Evolutionary conservation across 2,113 vertebrate species (phyloP), one percentile per base, ranked within the genome.

Genomic region (Cichladusa arquata): DNA sequence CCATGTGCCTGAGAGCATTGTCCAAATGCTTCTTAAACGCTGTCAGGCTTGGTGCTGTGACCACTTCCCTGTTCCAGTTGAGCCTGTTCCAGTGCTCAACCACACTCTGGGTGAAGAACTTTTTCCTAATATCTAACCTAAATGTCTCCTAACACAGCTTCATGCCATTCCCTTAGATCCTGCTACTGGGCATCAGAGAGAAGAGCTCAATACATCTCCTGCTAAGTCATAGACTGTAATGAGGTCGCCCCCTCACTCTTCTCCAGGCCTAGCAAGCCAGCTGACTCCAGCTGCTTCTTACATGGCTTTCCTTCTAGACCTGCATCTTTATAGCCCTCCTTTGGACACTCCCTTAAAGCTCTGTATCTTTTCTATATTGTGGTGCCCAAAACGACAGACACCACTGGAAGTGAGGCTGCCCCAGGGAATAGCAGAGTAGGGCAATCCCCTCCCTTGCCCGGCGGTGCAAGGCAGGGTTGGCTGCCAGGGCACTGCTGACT

Each of bases 371-470:
- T 26, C 19, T n/a, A 19, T 4, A 28, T 2, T 38, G 15, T 14
- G 14, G 44, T 13, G 12, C 14, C 54, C 45, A 28, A 61, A 78
- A 28, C 2, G 2, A 33, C 22, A 14, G 45, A 20, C 33, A 38
- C 3, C 23, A 60, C 33, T 24, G 9, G 7, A 33, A 42, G 38
- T 23, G 62, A 69, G 45, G 33, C 22, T 0, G 0, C 9, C 11
- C 14, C 83, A 67, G 53, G 4, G 22, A 26, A 45, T 18, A 44
- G 54, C 53, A 51, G 45, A 19, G 38, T 0, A 0, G 45, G 23
- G 51, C 38, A 69, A 53, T 51, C 44, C 6, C 17, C 14, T 28
- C 22, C 54, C 47, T 53, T 19, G 8, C 9, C 15, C 0, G 0
- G 38, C 28, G n/a, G 28, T 47, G 14, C 26, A 62, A 56, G 48